Conservation (phyloP, 2,797 vertebrate species). For the Sebastes cheni region DNA sequence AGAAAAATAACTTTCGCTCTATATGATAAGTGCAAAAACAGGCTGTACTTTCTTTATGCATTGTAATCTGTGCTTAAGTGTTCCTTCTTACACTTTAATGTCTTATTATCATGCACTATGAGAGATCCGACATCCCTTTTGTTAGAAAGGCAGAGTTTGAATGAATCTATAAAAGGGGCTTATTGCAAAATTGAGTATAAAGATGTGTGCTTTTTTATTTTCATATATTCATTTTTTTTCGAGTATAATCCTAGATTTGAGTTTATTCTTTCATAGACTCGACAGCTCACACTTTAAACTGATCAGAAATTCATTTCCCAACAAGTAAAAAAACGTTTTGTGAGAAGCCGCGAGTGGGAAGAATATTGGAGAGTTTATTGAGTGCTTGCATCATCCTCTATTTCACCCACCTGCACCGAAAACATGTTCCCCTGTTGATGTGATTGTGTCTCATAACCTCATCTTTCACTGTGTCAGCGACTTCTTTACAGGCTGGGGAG, state of each 20-base stretch:
- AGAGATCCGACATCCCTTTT: background rate
- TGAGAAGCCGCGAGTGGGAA: background rate
- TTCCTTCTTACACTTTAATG: background rate
- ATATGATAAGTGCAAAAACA: background rate
- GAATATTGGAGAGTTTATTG: background rate
- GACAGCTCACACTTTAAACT: background rate
- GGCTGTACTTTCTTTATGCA: background rate
- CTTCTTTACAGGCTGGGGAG: conserved; percentile 18
- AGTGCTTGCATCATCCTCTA: conserved; percentile 39
- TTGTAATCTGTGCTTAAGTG: background rate
- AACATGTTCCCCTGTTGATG: conserved; percentile 23
- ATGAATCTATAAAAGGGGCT: background rate
- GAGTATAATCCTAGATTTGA: background rate
- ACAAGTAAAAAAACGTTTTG: background rate
- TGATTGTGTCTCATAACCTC: conserved; percentile 39
- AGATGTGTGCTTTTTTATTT: background rate
- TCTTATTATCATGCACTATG: background rate
- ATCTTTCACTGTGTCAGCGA: conserved; percentile 39
- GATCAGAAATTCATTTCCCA: conserved; percentile 1
- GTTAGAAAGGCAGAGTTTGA: background rate
- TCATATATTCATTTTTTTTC: background rate
- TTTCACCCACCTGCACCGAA: conserved; percentile 17
- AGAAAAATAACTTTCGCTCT: background rate
- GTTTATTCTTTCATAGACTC: background rate
- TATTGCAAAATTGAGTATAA: background rate